Percentiles rank a stretch among this genome's conserved stretches.
phyloP scores from a whole-genome alignment of 2,797 vertebrate genomes.

The Ceyx erithaca region DNA sequence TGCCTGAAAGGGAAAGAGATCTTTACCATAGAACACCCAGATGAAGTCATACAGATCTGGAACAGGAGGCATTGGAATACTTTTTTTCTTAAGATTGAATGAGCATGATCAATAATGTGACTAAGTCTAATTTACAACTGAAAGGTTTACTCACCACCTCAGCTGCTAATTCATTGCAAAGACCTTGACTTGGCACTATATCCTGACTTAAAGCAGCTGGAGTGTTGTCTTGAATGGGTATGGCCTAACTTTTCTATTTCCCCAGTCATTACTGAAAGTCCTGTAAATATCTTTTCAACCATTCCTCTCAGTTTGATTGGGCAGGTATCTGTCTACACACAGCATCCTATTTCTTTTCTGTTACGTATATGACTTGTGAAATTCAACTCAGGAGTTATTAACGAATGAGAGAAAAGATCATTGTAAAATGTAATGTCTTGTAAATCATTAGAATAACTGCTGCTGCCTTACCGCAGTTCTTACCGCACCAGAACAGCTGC shows the following conservation, averaged over 20 bases:
- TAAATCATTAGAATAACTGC: neutral
- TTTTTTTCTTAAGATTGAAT: neutral
- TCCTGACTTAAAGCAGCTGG: neutral
- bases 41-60: neutral
- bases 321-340: neutral
- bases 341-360: neutral
- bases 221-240: neutral
- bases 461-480: neutral
- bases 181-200: neutral
- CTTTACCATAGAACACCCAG: neutral
- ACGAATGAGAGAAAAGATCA: neutral
- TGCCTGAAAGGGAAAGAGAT: neutral
- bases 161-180: neutral
- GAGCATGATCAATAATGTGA: neutral
- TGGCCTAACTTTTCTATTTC: neutral
- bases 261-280: neutral
- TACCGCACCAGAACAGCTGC: neutral
- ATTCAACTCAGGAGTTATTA: neutral
- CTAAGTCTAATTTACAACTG: neutral
- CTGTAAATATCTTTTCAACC: neutral
- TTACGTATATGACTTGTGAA: rapidly evolving
- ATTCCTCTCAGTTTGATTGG: neutral
- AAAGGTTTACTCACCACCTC: neutral
- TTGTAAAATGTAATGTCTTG: neutral
- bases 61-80: neutral